Conservation (phyloP, 2,797 vertebrate species). For the Macrochelys suwanniensis region DNA sequence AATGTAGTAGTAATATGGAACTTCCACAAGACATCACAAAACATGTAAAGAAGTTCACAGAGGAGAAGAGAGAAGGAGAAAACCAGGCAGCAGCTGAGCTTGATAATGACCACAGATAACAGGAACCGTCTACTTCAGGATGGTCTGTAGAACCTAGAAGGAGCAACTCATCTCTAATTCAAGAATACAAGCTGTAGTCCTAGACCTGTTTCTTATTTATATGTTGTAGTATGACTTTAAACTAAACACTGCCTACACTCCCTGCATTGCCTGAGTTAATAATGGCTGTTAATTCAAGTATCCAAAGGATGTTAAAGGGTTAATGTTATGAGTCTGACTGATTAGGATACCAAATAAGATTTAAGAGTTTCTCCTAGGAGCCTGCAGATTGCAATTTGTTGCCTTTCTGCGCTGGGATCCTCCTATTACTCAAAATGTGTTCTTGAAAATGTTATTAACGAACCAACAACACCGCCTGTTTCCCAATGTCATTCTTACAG, state of each 20-base stretch:
- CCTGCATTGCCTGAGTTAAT: background rate
- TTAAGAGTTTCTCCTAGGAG: background rate
- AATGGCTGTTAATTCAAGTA: background rate
- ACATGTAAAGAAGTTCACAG: background rate
- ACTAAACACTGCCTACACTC: background rate
- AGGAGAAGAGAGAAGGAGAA: background rate
- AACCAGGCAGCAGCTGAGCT: accelerated
- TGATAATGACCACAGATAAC: background rate
- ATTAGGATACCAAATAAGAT: background rate
- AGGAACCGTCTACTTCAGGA: background rate
- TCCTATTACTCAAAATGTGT: background rate
- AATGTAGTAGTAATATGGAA: background rate
- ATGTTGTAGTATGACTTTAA: background rate
- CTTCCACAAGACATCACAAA: background rate
- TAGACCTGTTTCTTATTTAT: background rate
- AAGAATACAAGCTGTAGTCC: background rate
- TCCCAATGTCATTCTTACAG: background rate
- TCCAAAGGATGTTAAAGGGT: background rate
- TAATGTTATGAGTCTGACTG: background rate
- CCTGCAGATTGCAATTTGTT: slow-evolving; percentile 11
- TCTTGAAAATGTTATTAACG: background rate
- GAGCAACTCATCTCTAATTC: background rate
- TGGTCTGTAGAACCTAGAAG: background rate
- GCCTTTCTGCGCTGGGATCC: background rate
- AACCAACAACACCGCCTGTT: background rate